Evolutionary conservation across 2,113 vertebrate species (phyloP), one percentile per base, ranked within the genome.

Genomic region (Corydoras maculifer): DNA sequence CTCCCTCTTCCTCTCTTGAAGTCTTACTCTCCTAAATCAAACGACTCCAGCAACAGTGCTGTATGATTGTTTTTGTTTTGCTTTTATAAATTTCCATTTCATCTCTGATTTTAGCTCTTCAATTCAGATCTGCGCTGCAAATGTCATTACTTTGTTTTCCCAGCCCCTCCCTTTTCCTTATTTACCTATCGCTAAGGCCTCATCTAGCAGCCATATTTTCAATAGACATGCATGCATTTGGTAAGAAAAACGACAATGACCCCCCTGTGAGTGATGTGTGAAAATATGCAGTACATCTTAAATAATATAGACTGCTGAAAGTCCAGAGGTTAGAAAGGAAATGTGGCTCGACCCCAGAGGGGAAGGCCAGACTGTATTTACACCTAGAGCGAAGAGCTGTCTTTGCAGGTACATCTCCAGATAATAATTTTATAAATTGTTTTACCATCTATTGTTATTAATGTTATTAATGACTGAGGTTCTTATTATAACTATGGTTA

Each of bases 1-100:
- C 51, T 75, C 49, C 70, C 70, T 65, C 50, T 65, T 68, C 69
- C 55, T 64, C 77, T 81, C 70, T 76, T 69, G 69, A 66, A 76
- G 69, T 76, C 68, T 61, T 75, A 78, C 78, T 82, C 81, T 74
- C 75, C 69, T 48, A 68, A 72, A 69, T 75, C 74, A 72, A 84
- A 86, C 82, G 89, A 90, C 83, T 87, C 84, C 84, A 86, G 83
- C 88, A 85, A 75, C 84, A 85, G 82, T 82, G 88, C 87, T 88
- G 88, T 86, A 82, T 85, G 83, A 87, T 80, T 77, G 75, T 65
- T 62, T 65, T 51, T 67, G 65, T 29, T 61, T 69, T 58, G 60
- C 63, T 67, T 70, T 35, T 43, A 63, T 35, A 50, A 59, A 48
- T 77, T 62, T 74, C 53, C 72, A 70, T 74, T 59, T 76, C 53